These are phyloP conservation scores for Trematomus bernacchii DNA, from an alignment of 2,797 vertebrate species.

Conservation along the genomic window DNA sequence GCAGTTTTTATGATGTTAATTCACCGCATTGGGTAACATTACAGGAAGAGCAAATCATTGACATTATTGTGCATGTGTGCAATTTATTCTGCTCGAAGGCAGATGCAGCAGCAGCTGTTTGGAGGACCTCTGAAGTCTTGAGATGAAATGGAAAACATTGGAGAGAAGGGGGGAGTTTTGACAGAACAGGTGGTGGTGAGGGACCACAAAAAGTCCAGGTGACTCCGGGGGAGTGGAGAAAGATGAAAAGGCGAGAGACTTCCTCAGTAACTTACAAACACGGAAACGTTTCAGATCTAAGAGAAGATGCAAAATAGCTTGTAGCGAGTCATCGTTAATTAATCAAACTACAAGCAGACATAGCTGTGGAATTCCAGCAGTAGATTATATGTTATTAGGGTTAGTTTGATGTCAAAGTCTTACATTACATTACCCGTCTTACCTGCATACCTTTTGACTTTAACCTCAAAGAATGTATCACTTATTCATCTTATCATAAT, in stretches of 20 bases:
- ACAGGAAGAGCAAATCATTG: conserved; percentile 31
- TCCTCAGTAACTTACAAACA: conserved; percentile 1
- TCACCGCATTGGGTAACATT: conserved; percentile 25
- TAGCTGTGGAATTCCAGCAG: not conserved
- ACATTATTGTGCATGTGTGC: conserved; percentile 50
- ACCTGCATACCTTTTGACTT: not conserved
- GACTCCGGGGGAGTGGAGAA: conserved; percentile 38
- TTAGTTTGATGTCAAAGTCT: too few relatives aligned
- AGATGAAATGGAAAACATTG: conserved; percentile 60
- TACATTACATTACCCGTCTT: not conserved
- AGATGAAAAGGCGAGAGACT: conserved; percentile 45
- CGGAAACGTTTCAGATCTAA: conserved; percentile 26
- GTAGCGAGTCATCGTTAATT: conserved; percentile 27
- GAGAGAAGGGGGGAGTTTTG: conserved; percentile 47
- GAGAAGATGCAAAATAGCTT: conserved; percentile 31
- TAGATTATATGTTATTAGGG: not conserved
- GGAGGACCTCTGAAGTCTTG: conserved; percentile 66
- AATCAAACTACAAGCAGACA: conserved; percentile 8
- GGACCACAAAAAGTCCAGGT: conserved; percentile 43
- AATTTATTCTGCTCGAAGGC: conserved; percentile 51
- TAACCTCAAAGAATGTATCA: conserved; percentile 11
- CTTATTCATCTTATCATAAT: conserved; percentile 7
- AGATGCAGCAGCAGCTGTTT: conserved; percentile 72
- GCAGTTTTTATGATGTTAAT: conserved; percentile 44
- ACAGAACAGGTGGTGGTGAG: conserved; percentile 68